phyloP scores from a whole-genome alignment of 2,113 vertebrate species.

The Typhlomys cinereus region DNA sequence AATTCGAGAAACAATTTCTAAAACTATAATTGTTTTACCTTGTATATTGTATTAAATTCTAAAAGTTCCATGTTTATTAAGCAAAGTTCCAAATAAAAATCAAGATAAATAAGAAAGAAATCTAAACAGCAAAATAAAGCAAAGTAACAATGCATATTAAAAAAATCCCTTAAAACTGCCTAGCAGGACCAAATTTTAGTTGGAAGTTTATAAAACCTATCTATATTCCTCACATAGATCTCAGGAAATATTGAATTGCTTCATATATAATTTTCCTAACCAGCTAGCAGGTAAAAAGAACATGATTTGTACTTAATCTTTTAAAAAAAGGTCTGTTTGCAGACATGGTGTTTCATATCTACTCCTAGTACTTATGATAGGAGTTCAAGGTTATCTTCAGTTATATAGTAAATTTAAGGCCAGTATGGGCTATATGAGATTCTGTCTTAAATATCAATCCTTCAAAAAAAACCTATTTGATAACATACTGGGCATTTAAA shows the following conservation, averaged over 20 bases:
- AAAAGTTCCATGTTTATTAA: conserved; percentile 41
- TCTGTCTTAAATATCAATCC: not conserved
- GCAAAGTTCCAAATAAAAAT: conserved; percentile 44
- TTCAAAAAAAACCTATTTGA: conserved; percentile 1
- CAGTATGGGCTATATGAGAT: not conserved
- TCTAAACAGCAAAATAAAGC: not conserved
- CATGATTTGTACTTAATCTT: not conserved
- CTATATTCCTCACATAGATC: not conserved
- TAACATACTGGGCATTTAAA: conserved; percentile 5
- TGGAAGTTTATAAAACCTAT: conserved; percentile 3
- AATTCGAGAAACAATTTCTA: conserved; percentile 34
- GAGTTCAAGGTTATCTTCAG: not conserved
- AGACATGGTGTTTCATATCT: not conserved
- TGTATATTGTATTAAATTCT: not conserved
- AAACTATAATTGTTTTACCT: conserved; percentile 48
- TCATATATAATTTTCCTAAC: conserved; percentile 27
- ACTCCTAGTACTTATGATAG: not conserved
- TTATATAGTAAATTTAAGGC: not conserved
- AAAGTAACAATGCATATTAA: conserved; percentile 34
- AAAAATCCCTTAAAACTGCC: conserved; percentile 23
- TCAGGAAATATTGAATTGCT: not conserved
- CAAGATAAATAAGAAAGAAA: conserved; percentile 8
- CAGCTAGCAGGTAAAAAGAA: conserved; percentile 34
- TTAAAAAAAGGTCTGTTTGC: not conserved
- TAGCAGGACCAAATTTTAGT: not conserved